A percentile compares a stretch with the other conserved stretches of the same genome.
Evolutionary conservation across 2,888 invertebrate species (phyloP).

Genomic region (Rapana venosa): DNA sequence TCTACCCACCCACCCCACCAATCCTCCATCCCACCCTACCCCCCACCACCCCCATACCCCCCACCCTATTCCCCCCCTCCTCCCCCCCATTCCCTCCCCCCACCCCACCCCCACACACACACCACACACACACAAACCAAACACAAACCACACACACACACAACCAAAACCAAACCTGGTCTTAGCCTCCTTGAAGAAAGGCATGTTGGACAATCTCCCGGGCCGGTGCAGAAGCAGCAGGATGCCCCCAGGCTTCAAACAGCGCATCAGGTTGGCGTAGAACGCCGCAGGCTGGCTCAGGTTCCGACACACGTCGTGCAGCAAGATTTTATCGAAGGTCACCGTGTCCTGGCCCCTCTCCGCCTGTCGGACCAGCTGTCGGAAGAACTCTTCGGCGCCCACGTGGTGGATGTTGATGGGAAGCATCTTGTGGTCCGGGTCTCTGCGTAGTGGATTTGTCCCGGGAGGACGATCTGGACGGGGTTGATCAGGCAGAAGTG

Average conservation of each 20-base stretch:
- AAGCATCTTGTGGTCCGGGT: constrained; percentile 66
- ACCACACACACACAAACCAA: neutral
- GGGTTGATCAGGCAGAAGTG: constrained; percentile 74
- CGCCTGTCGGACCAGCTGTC: constrained; percentile 41
- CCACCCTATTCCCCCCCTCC: neutral
- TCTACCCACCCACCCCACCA: neutral
- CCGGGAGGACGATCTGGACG: constrained; percentile 70
- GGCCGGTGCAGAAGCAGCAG: constrained; percentile 73
- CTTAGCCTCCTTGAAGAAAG: constrained; percentile 70
- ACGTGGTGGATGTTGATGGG: constrained; percentile 69
- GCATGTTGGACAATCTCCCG: constrained; percentile 70
- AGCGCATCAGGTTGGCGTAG: constrained; percentile 68
- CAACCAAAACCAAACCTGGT: constrained; percentile 41
- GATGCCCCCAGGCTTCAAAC: constrained; percentile 64
- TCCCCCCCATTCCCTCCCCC: neutral
- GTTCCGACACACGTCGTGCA: constrained; percentile 72
- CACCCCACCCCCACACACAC: neutral
- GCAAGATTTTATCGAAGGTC: constrained; percentile 65
- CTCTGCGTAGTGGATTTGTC: constrained; percentile 72
- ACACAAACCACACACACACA: neutral
- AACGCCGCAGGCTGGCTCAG: constrained; percentile 67
- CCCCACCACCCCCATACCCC: neutral
- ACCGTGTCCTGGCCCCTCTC: neutral
- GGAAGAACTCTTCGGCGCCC: constrained; percentile 74
- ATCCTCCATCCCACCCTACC: neutral